Conservation (phyloP, 2,113 vertebrate genomes). For the Carollia perspicillata region DNA sequence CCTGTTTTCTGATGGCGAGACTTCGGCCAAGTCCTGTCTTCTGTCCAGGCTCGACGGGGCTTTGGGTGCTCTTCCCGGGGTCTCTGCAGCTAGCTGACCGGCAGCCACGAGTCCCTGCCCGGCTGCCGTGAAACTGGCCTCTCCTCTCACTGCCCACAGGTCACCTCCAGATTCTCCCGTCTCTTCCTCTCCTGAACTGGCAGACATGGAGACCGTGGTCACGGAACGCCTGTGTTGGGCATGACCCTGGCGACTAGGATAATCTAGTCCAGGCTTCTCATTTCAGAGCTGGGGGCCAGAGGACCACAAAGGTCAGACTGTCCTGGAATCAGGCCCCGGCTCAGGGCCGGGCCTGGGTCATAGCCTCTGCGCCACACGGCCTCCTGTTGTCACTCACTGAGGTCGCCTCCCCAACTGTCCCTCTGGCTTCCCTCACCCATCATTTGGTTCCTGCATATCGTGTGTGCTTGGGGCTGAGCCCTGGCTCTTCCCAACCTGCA, state of each 20-base stretch:
- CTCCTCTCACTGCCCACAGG: background rate
- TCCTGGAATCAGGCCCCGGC: background rate
- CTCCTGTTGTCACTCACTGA: accelerated
- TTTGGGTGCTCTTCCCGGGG: background rate
- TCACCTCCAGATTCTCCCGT: background rate
- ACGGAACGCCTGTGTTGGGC: background rate
- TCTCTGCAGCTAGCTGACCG: background rate
- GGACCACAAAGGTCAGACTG: background rate
- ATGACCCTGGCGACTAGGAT: too few relatives aligned
- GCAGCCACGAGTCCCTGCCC: background rate
- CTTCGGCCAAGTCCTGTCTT: background rate
- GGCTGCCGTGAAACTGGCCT: background rate
- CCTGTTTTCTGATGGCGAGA: background rate
- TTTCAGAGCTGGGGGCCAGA: background rate
- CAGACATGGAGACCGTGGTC: background rate
- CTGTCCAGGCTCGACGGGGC: background rate
- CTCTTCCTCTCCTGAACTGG: background rate
- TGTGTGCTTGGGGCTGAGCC: background rate
- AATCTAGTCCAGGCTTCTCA: background rate
- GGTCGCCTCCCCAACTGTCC: background rate
- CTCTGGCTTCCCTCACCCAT: background rate
- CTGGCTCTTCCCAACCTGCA: background rate
- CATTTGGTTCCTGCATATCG: background rate
- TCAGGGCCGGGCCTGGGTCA: background rate
- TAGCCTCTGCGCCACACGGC: background rate